Percentiles rank a stretch among this genome's conserved stretches.
Conservation (phyloP, 2,888 invertebrate genomes). For the Lycia hirtaria region DNA sequence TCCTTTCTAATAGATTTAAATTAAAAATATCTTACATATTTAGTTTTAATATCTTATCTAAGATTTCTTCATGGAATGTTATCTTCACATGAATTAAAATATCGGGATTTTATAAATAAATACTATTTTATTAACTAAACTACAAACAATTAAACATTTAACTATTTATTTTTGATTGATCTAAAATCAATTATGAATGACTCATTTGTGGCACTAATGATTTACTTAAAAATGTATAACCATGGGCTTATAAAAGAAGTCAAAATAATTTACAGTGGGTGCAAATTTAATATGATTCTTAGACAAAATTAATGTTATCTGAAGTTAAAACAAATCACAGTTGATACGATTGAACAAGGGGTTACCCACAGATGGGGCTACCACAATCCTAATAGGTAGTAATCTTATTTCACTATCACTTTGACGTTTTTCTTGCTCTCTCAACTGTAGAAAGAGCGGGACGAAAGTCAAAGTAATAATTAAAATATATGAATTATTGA, state of each 20-base stretch:
- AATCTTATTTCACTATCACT: too few species aligned
- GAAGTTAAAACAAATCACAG: too few species aligned
- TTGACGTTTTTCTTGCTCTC: too few species aligned
- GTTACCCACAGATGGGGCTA: too few species aligned
- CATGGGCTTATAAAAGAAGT: not conserved
- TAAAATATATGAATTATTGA: too few species aligned
- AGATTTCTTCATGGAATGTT: slow-evolving; percentile 7
- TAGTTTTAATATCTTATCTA: slow-evolving; percentile 5
- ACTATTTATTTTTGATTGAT: not conserved
- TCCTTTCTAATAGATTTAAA: not conserved
- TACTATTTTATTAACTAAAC: not conserved
- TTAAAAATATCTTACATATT: not conserved
- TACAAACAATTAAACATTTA: not conserved
- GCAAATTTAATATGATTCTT: not conserved
- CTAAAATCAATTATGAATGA: not conserved
- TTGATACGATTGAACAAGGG: too few species aligned
- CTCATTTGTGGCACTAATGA: slow-evolving; percentile 1
- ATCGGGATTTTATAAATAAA: slow-evolving; percentile 4
- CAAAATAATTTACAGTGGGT: not conserved
- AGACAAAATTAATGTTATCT: too few species aligned
- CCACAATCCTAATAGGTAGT: too few species aligned
- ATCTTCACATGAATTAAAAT: slow-evolving; percentile 18
- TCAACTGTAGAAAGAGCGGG: too few species aligned
- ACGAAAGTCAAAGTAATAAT: too few species aligned
- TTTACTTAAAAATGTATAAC: not conserved